These are phyloP conservation scores for Grus americana DNA, from an alignment of 2,113 vertebrate genomes.

Conservation along the genomic window DNA sequence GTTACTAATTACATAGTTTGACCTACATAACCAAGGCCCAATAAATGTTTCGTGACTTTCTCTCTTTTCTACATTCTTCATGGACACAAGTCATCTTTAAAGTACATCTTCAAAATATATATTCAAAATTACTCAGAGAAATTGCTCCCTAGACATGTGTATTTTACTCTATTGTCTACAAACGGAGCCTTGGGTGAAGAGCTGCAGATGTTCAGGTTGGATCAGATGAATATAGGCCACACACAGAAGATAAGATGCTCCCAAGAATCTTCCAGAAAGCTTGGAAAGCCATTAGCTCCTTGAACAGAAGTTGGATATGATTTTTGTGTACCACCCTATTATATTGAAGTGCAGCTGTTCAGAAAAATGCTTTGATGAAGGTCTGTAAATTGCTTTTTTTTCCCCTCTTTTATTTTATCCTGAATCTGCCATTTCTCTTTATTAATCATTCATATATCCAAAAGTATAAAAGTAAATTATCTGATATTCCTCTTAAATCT, in stretches of 20 bases:
- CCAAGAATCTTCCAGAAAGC: neutral
- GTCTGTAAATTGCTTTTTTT: neutral
- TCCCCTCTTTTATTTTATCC: neutral
- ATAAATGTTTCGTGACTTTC: neutral
- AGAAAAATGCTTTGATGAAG: neutral
- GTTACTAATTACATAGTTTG: neutral
- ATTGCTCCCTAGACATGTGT: neutral
- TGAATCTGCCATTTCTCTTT: neutral
- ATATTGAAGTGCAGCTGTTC: neutral
- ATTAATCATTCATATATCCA: neutral
- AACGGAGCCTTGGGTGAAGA: neutral
- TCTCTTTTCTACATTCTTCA: neutral
- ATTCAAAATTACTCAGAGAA: neutral
- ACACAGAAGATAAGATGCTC: neutral
- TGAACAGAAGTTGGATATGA: neutral
- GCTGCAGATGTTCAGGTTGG: neutral
- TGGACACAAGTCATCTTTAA: neutral
- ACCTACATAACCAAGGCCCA: neutral
- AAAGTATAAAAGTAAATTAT: neutral
- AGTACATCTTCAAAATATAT: neutral
- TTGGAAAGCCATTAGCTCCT: neutral
- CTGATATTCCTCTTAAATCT: neutral
- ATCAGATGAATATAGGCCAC: neutral
- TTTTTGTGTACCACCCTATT: neutral
- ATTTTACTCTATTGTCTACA: neutral